Conservation (phyloP, 2,888 invertebrate species). For the Megaustenia siamemsis region DNA sequence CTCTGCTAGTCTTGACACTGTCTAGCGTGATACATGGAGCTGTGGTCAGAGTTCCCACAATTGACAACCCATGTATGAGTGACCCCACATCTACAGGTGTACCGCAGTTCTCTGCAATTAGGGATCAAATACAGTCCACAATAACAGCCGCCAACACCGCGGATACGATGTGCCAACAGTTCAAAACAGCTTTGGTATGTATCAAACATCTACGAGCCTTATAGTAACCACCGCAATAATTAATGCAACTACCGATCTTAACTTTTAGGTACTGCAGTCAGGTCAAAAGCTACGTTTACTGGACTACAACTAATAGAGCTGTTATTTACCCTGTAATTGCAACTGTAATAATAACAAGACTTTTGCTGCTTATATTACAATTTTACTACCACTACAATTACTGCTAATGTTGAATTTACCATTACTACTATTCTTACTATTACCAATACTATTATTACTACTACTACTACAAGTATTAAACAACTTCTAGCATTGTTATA, state of each 20-base stretch:
- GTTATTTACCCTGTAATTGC: background rate
- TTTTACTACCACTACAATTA: no score
- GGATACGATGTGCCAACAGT: background rate
- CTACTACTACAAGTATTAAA: no score
- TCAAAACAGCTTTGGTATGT: constrained; percentile 11
- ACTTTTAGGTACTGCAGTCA: no score
- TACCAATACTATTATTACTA: no score
- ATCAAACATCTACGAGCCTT: background rate
- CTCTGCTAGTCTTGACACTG: background rate
- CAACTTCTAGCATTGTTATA: no score
- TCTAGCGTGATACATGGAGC: background rate
- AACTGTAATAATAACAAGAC: background rate
- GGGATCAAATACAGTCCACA: background rate
- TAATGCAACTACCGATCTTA: no score
- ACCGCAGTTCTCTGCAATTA: background rate
- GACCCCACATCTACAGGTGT: background rate
- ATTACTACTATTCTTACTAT: no score
- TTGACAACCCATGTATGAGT: constrained; percentile 17
- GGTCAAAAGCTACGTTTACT: background rate
- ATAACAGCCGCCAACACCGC: background rate
- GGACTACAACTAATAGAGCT: background rate
- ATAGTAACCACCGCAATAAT: no score
- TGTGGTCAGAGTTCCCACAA: background rate
- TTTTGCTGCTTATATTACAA: background rate
- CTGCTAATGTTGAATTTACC: no score